These are phyloP conservation scores for Holcopasites calliopsidis DNA, from an alignment of 1,140 invertebrate species.

Conservation along the genomic window DNA sequence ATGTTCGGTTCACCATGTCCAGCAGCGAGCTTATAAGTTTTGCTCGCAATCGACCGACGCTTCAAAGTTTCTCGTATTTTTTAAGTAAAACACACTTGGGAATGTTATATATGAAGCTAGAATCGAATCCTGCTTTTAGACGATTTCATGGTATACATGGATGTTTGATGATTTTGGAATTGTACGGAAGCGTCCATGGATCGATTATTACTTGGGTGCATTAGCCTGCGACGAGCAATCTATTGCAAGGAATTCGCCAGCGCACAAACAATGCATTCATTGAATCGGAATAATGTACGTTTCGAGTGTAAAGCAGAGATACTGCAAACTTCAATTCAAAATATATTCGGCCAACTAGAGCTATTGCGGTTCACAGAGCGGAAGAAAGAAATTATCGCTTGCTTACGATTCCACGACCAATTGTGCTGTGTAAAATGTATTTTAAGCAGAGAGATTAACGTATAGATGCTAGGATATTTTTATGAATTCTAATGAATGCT, in stretches of 20 bases:
- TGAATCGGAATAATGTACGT: conserved; percentile 33
- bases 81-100: too few species aligned
- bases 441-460: too few species aligned
- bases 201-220: conserved; percentile 35
- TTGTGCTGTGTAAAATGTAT: too few species aligned
- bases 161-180: not conserved
- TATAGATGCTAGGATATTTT: too few species aligned
- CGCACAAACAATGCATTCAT: conserved; percentile 9
- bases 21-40: not conserved
- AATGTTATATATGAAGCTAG: too few species aligned
- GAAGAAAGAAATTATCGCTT: conserved; percentile 27
- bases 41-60: not conserved
- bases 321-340: conserved; percentile 3
- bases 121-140: too few species aligned
- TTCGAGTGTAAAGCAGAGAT: conserved; percentile 43
- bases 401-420: not conserved
- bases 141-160: conserved; percentile 11
- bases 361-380: not conserved
- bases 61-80: too few species aligned
- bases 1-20: not conserved
- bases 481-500: too few species aligned
- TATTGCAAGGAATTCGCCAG: not conserved
- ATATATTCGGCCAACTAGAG: conserved; percentile 20
- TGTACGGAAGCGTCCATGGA: conserved; percentile 7
- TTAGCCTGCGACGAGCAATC: not conserved